Evolutionary conservation across 2,113 vertebrate species (phyloP).

Genomic region (Bagarius yarrelli): DNA sequence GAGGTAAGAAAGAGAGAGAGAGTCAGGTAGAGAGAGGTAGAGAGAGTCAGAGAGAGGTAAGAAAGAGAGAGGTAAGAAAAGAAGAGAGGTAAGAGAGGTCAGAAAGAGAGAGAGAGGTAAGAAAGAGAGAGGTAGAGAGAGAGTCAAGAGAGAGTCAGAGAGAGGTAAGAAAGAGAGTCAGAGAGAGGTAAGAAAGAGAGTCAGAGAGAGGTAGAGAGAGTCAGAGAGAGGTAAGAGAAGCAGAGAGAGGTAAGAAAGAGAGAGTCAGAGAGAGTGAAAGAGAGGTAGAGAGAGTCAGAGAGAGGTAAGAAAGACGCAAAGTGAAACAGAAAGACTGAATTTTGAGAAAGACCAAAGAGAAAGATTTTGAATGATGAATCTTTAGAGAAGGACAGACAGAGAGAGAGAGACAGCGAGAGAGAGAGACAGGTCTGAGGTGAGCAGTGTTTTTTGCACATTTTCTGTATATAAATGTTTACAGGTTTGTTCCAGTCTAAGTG

Average conservation of each 20-base stretch:
- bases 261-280: background rate
- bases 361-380: too few species aligned
- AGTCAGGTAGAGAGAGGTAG: too few species aligned
- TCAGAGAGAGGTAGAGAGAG: background rate
- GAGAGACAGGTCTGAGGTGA: background rate
- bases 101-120: constrained; percentile 14
- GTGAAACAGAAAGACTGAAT: too few species aligned
- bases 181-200: constrained; percentile 36
- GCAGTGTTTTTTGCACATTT: constrained; percentile 15
- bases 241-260: background rate
- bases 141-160: too few species aligned
- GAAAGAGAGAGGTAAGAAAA: constrained; percentile 1
- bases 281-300: too few species aligned
- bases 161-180: background rate
- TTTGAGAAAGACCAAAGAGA: too few species aligned
- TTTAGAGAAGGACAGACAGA: background rate
- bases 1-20: constrained; percentile 32
- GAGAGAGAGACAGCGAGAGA: constrained; percentile 27
- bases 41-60: background rate
- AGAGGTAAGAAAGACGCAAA: too few species aligned
- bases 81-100: background rate
- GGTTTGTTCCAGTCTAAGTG: constrained; percentile 19
- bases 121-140: background rate
- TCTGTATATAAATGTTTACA: constrained; percentile 46
- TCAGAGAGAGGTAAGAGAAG: constrained; percentile 25